Conservation (phyloP, 2,888 invertebrate species). For the Ferrisia virgata region DNA sequence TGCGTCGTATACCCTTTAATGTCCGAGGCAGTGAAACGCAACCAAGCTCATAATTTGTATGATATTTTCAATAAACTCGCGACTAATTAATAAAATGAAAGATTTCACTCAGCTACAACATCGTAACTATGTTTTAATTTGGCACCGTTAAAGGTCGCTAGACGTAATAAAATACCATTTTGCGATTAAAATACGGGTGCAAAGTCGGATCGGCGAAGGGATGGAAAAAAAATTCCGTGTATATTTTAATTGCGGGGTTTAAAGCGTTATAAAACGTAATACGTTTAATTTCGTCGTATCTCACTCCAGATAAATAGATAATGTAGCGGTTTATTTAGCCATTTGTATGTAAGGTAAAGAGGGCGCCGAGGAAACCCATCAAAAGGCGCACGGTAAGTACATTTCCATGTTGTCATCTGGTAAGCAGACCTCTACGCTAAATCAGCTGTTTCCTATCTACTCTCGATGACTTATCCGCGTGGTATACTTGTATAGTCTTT, state of each 20-base stretch:
- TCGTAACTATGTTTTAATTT: not conserved
- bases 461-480: constrained; percentile 39
- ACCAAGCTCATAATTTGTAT: constrained; percentile 1
- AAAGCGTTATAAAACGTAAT: not conserved
- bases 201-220: too few species aligned
- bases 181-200: not conserved
- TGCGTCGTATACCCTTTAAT: not conserved
- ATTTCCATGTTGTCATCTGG: constrained; percentile 42
- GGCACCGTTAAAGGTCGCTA: not conserved
- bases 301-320: not conserved
- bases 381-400: constrained; percentile 32
- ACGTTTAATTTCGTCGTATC: not conserved
- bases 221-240: not conserved
- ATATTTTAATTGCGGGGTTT: not conserved
- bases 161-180: not conserved
- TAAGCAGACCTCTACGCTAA: constrained; percentile 36
- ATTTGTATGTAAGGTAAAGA: not conserved
- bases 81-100: not conserved
- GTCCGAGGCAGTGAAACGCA: not conserved
- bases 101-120: not conserved
- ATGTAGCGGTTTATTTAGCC: constrained; percentile 32
- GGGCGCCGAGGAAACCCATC: not conserved
- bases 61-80: not conserved
- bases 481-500: not conserved
- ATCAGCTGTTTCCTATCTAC: constrained; percentile 41